These are phyloP conservation scores for Peromyscus maniculatus DNA, from an alignment of 2,113 vertebrate genomes.

Conservation along the genomic window DNA sequence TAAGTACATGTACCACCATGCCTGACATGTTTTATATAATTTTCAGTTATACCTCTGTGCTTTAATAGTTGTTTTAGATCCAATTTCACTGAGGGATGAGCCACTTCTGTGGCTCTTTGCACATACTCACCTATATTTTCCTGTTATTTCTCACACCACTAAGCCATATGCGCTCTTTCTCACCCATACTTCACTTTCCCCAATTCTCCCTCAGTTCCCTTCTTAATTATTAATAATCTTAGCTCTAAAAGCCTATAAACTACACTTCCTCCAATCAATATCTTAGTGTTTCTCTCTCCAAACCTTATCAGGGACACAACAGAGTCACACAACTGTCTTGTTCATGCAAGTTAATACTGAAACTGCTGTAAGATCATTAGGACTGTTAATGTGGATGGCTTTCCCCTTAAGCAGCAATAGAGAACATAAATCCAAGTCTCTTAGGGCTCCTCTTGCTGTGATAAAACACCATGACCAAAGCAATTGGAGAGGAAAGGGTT, in stretches of 20 bases:
- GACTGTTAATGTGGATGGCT: neutral
- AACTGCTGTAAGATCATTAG: neutral
- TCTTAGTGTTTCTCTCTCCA: neutral
- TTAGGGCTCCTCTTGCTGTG: neutral
- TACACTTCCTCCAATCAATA: neutral
- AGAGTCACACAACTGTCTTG: neutral
- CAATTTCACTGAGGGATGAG: neutral
- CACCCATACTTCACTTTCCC: neutral
- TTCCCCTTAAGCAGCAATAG: neutral
- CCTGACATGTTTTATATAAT: neutral
- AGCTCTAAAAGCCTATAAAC: slow-evolving; percentile 10
- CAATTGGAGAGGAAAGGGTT: neutral
- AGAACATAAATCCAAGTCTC: neutral
- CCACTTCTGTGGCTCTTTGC: neutral
- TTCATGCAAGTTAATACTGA: neutral
- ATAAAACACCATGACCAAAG: neutral
- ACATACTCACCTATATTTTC: neutral
- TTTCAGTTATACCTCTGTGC: neutral
- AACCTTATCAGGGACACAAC: neutral
- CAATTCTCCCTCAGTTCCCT: neutral
- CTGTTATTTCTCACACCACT: neutral
- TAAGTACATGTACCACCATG: neutral
- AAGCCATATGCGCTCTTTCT: neutral
- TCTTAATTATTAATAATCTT: slow-evolving; percentile 21
- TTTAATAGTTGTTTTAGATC: neutral